These are phyloP conservation scores for Gonioctena quinquepunctata DNA, from an alignment of 1,140 invertebrate species.

Conservation along the genomic window DNA sequence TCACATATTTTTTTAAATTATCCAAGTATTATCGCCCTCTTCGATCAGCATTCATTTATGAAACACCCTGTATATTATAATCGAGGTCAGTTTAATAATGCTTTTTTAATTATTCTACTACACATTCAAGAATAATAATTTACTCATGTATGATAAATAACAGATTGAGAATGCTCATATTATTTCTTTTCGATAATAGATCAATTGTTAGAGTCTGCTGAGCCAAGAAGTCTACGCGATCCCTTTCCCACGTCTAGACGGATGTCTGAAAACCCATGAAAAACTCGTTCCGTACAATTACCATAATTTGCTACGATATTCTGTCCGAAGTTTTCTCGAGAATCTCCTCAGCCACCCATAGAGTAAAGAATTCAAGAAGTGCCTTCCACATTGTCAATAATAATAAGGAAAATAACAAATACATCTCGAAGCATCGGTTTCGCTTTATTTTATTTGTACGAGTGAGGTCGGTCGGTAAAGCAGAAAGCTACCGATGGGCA, in stretches of 20 bases:
- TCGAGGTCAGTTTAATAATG: too few relatives aligned
- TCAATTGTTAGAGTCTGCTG: too few relatives aligned
- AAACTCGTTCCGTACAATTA: neutral
- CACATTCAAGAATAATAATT: too few relatives aligned
- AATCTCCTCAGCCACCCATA: neutral
- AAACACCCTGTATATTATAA: too few relatives aligned
- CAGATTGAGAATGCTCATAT: too few relatives aligned
- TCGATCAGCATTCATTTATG: too few relatives aligned
- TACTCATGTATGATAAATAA: too few relatives aligned
- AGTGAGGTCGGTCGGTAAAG: slow-evolving; percentile 15
- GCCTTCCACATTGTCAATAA: slow-evolving; percentile 5
- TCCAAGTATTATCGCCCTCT: too few relatives aligned
- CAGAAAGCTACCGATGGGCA: neutral
- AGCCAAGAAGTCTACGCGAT: neutral
- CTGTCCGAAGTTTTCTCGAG: neutral
- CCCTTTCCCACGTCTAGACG: neutral
- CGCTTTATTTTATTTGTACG: slow-evolving; percentile 31
- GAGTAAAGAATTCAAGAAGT: neutral
- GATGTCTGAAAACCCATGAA: neutral
- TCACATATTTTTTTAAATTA: too few relatives aligned
- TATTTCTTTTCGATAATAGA: too few relatives aligned
- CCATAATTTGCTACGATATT: slow-evolving; percentile 4
- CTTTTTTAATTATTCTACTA: too few relatives aligned
- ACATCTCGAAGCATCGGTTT: slow-evolving; percentile 21
- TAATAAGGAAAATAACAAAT: slow-evolving; percentile 26